A percentile compares a stretch with the other conserved stretches of the same genome.
Conservation (phyloP, 2,113 vertebrate genomes). For the Ptilonorhynchus violaceus region DNA sequence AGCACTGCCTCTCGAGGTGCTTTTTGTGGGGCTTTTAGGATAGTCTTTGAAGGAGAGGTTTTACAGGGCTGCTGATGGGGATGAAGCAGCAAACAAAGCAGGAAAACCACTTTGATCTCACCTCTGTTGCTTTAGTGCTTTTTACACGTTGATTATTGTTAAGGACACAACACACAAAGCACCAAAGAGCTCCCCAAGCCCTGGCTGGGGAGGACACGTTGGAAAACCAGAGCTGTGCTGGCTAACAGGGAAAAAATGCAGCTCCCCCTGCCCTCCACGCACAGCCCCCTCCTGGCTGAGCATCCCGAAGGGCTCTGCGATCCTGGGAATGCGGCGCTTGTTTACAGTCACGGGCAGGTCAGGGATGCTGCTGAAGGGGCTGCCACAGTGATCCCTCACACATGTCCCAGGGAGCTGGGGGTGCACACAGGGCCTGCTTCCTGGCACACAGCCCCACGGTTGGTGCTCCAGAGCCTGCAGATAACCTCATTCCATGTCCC, state of each 20-base stretch:
- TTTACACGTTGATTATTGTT: not conserved
- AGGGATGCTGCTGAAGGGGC: not conserved
- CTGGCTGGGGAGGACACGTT: not conserved
- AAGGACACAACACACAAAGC: not conserved
- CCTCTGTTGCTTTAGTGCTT: not conserved
- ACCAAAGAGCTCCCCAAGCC: not conserved
- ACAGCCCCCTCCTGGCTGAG: not conserved
- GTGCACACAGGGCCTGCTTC: not conserved
- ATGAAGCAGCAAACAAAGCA: not conserved
- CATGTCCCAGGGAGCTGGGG: not conserved
- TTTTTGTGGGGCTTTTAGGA: not conserved
- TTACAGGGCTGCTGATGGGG: not conserved
- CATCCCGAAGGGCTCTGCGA: not conserved
- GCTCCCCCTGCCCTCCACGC: not conserved
- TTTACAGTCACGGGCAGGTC: not conserved
- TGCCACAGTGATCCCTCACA: not conserved
- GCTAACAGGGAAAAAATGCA: not conserved
- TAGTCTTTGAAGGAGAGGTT: not conserved
- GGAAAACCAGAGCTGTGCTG: not conserved
- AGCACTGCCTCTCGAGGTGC: not conserved
- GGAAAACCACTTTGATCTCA: not conserved
- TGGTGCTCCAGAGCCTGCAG: not conserved
- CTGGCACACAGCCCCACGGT: accelerated
- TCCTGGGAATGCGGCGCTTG: not conserved
- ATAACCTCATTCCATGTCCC: accelerated